Evolutionary conservation across 2,797 vertebrate species (phyloP).

Genomic region (Galagoides demidoff): DNA sequence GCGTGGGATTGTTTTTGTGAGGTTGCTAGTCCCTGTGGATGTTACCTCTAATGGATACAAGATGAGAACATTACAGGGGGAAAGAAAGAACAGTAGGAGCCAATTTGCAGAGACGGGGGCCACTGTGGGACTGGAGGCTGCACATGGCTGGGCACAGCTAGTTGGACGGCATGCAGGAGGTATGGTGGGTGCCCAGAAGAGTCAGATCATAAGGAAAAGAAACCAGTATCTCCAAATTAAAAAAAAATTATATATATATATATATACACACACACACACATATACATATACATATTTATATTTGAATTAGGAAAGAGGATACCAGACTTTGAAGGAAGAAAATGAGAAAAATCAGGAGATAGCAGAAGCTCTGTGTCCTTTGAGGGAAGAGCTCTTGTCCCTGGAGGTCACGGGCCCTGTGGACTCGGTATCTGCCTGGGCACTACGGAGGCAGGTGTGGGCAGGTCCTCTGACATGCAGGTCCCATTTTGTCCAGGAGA

Average conservation of each 20-base stretch:
- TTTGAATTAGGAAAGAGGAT: background rate
- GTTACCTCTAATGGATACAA: background rate
- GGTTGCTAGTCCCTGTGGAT: background rate
- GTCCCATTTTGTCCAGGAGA: background rate
- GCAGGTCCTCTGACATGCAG: background rate
- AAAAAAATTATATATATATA: background rate
- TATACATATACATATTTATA: too few species aligned
- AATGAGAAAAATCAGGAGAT: background rate
- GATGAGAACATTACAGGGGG: background rate
- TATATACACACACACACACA: too few species aligned
- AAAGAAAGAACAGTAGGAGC: background rate
- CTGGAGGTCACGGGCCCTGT: background rate
- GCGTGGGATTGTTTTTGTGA: background rate
- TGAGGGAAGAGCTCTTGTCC: background rate
- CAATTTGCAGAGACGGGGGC: background rate
- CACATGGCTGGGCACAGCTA: background rate
- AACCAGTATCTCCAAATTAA: background rate
- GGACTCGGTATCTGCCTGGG: background rate
- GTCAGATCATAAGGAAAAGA: background rate
- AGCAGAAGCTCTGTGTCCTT: background rate
- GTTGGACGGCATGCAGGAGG: accelerated
- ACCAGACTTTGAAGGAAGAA: background rate
- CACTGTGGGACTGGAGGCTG: accelerated
- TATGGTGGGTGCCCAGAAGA: accelerated
- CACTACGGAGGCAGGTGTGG: background rate